Base-by-base conservation (phyloP, 1,140 invertebrate species). In the Leptinotarsa texana region DNA sequence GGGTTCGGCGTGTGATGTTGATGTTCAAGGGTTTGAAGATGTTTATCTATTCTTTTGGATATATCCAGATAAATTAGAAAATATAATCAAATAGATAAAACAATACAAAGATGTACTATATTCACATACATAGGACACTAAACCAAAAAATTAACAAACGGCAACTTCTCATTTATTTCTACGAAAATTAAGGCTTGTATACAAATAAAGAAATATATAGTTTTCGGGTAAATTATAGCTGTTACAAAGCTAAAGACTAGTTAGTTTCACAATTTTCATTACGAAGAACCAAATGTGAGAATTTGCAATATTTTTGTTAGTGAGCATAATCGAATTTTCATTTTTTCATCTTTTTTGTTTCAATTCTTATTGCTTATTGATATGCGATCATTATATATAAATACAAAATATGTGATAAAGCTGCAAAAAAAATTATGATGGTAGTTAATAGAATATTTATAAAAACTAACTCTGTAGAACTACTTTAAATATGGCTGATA, bases 181-280 rank as follows among this genome's bases (percentile, higher is more conserved):
- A 68, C 42, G 4, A 68, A 47, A 68, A 65, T 42, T 47, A 13
- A 42, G 66, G 51, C 51, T 68, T 42, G 42, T 68, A 68, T 42
- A 68, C 66, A 68, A n/a, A 42, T 42, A 42, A 68, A 42, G 33
- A 47, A 68, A 68, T 42, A 33, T 13, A 66, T 21, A 21, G 51
- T 66, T 24, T 66, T 24, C 22, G 22, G 22, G 33, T 42, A 42
- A 17, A 17, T 13, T 5, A 15, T 17, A 66, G 63, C n/a, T 66
- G 15, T 68, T 68, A 68, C 33, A 49, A 70, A 70, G 69, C 69
- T 70, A 70, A 70, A 70, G 69, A 70, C 69, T 70, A 70, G 69
- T 70, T 57, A 70, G 48, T 70, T 57, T 18, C 13, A 57, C 48
- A 70, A 51, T 57, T 70, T 57, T 57, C 17, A 17, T 61, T 70